A percentile compares a stretch with the other conserved stretches of the same genome.
phyloP scores from a whole-genome alignment of 2,888 invertebrate species.

The Autographa pulchrina region DNA sequence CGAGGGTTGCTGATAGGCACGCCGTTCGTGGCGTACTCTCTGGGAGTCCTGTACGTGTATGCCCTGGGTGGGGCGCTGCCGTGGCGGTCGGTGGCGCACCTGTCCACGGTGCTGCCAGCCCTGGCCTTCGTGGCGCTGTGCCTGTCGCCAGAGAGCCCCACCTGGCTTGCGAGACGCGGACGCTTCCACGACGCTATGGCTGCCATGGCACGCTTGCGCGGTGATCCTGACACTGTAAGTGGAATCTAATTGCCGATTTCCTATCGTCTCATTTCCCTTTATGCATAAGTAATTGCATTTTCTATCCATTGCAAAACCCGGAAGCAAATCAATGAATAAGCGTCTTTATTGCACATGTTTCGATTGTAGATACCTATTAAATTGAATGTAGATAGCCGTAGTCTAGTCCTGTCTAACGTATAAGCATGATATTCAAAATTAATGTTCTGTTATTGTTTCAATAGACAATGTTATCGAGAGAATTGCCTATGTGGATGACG shows the following conservation, averaged over 20 bases:
- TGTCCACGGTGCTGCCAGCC: constrained; percentile 90
- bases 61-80: constrained; percentile 91
- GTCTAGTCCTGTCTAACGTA: neutral
- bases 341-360: too few species aligned
- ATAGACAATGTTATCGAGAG: neutral
- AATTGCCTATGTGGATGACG: neutral
- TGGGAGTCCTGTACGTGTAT: constrained; percentile 93
- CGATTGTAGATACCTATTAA: too few species aligned
- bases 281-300: too few species aligned
- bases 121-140: constrained; percentile 90
- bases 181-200: constrained; percentile 88
- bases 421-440: neutral
- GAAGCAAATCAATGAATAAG: too few species aligned
- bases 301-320: too few species aligned
- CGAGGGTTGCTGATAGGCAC: constrained; percentile 92
- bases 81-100: constrained; percentile 92
- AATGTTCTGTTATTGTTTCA: neutral
- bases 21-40: constrained; percentile 93
- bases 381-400: neutral
- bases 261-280: too few species aligned
- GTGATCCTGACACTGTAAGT: constrained; percentile 89
- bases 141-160: constrained; percentile 93
- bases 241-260: constrained; percentile 24
- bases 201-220: constrained; percentile 90
- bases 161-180: constrained; percentile 92